Evolutionary conservation across 2,797 vertebrate species (phyloP).

Genomic region (Microhierax caerulescens): DNA sequence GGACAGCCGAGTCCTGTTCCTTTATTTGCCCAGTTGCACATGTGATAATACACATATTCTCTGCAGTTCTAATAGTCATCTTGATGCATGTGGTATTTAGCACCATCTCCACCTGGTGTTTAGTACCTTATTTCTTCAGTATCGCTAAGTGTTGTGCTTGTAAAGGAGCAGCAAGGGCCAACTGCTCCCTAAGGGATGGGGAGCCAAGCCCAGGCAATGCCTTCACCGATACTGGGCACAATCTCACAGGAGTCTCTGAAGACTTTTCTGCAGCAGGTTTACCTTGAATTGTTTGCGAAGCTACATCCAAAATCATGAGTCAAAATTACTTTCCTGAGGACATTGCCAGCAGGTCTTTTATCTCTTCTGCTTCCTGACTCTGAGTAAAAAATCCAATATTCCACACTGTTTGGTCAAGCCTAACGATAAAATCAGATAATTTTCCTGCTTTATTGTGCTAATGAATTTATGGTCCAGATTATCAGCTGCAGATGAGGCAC

Average conservation of each 20-base stretch:
- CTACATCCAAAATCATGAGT: not conserved
- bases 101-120: not conserved
- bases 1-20: not conserved
- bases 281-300: not conserved
- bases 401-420: not conserved
- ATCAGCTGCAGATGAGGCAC: not conserved
- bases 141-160: not conserved
- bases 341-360: not conserved
- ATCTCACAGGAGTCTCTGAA: not conserved
- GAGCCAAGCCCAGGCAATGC: not conserved
- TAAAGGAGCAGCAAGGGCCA: not conserved
- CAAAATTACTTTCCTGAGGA: not conserved
- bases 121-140: not conserved
- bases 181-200: not conserved
- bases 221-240: not conserved
- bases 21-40: not conserved
- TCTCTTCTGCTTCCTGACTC: not conserved
- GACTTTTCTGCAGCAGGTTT: not conserved
- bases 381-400: not conserved
- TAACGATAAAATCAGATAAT: not conserved
- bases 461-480: not conserved
- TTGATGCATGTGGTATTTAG: not conserved
- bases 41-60: not conserved
- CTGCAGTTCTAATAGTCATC: not conserved
- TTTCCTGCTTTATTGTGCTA: not conserved